A percentile compares a stretch with the other conserved stretches of the same genome.
Conservation (phyloP, 2,888 invertebrate species). For the Megastigmus dorsalis region DNA sequence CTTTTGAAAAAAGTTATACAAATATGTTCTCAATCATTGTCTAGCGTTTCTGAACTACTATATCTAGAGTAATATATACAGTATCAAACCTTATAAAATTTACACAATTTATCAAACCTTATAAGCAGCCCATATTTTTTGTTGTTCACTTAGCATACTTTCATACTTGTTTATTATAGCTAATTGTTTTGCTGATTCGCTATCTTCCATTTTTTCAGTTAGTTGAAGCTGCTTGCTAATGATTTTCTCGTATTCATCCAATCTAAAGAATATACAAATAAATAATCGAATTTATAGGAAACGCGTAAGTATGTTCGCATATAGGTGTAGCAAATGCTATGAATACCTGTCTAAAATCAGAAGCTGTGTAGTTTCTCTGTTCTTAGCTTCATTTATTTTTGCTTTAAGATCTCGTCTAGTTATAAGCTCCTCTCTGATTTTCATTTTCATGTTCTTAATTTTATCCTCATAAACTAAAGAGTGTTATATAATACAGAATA, state of each 20-base stretch:
- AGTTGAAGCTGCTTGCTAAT: constrained; percentile 26
- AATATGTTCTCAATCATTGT: background rate
- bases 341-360: constrained; percentile 49
- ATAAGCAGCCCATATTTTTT: constrained; percentile 42
- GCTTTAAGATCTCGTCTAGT: constrained; percentile 39
- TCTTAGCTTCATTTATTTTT: constrained; percentile 43
- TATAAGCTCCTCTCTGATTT: constrained; percentile 45
- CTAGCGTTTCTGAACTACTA: background rate
- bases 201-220: constrained; percentile 37
- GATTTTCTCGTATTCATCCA: constrained; percentile 49
- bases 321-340: background rate
- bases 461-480: constrained; percentile 47
- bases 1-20: background rate
- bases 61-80: background rate
- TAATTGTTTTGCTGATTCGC: constrained; percentile 37
- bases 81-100: background rate
- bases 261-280: constrained; percentile 5
- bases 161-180: constrained; percentile 40
- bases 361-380: constrained; percentile 33
- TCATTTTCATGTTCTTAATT: constrained; percentile 34
- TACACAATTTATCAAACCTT: constrained; percentile 32
- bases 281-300: background rate
- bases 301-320: background rate
- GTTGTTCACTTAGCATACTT: constrained; percentile 37
- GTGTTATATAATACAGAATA: too few relatives aligned